phyloP scores from a whole-genome alignment of 2,113 vertebrate species.

The Turnix velox region DNA sequence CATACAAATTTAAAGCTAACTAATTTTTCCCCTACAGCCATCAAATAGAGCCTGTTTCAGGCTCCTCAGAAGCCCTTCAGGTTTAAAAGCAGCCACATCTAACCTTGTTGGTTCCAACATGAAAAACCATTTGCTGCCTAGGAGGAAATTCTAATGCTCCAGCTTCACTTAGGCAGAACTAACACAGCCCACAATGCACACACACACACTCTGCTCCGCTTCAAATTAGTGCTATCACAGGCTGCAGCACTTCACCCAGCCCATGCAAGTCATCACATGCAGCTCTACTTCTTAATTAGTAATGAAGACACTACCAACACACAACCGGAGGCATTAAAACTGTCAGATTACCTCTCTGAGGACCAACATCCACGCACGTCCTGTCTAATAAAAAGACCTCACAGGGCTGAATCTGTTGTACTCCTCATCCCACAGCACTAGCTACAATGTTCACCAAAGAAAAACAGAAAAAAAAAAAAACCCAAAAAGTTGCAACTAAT shows the following conservation, averaged over 20 bases:
- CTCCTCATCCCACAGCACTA: neutral
- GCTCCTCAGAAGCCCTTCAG: neutral
- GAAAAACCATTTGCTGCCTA: neutral
- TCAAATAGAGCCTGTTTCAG: neutral
- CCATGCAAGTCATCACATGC: neutral
- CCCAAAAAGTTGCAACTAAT: too few species aligned
- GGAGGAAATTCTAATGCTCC: neutral
- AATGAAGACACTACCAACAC: neutral
- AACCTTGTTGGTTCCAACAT: too few species aligned
- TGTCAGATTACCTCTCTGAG: neutral
- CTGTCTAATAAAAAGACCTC: neutral
- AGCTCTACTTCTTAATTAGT: too few species aligned
- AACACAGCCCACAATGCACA: neutral
- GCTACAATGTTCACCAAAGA: neutral
- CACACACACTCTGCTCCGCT: neutral
- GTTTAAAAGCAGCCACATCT: neutral
- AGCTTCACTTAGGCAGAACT: accelerated
- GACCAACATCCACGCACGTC: neutral
- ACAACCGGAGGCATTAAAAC: neutral
- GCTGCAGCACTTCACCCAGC: neutral
- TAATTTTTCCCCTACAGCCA: neutral
- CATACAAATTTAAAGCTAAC: accelerated
- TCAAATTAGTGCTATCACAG: neutral
- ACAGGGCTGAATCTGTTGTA: neutral
- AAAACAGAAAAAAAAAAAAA: too few species aligned